Percentiles rank a stretch among this genome's conserved stretches.
These are phyloP conservation scores for Copidosoma aretas DNA, from an alignment of 2,888 invertebrate species.

Conservation along the genomic window DNA sequence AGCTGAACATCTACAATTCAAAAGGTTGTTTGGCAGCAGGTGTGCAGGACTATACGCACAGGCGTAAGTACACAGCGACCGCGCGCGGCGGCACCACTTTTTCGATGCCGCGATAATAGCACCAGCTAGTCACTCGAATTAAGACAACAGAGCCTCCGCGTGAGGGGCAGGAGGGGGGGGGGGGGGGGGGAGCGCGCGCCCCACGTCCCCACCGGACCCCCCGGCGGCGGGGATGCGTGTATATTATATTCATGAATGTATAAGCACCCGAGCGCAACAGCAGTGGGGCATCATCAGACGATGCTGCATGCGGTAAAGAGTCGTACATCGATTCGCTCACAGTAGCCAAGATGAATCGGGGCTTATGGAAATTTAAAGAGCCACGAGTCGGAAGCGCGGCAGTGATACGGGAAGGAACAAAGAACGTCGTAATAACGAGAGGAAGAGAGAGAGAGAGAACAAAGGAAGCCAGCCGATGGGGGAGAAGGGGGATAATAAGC, in stretches of 20 bases:
- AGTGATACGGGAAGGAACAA: slow-evolving; percentile 16
- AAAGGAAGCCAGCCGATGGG: slow-evolving; percentile 34
- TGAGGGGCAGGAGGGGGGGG: too few species aligned
- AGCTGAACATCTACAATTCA: slow-evolving; percentile 24
- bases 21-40: slow-evolving; percentile 5
- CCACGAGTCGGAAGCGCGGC: neutral
- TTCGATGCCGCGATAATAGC: too few species aligned
- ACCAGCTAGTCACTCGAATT: too few species aligned
- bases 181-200: too few species aligned
- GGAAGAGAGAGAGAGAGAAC: slow-evolving; percentile 21
- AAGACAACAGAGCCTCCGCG: too few species aligned
- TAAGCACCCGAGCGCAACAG: too few species aligned
- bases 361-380: slow-evolving; percentile 28
- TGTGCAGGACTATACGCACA: slow-evolving; percentile 5
- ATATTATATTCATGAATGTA: too few species aligned
- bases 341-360: slow-evolving; percentile 24
- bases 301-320: too few species aligned
- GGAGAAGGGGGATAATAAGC: slow-evolving; percentile 42
- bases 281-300: too few species aligned
- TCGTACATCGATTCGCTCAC: too few species aligned
- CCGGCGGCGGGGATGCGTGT: too few species aligned
- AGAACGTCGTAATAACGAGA: slow-evolving; percentile 10
- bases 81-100: neutral
- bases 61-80: slow-evolving; percentile 1
- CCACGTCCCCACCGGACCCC: too few species aligned